Conservation (phyloP, 1,140 invertebrate genomes). For the Apocrypta bakeri region DNA sequence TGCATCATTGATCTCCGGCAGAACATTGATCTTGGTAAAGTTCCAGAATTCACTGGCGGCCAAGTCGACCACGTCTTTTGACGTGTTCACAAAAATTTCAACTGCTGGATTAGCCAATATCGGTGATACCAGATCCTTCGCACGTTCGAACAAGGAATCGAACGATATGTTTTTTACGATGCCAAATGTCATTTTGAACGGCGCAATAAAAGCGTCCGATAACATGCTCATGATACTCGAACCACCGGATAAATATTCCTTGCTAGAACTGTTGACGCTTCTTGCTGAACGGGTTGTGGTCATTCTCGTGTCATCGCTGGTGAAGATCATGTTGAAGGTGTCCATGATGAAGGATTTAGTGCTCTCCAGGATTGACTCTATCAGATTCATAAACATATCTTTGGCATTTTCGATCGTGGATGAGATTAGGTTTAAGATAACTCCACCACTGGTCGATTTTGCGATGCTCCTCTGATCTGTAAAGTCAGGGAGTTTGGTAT, state of each 20-base stretch:
- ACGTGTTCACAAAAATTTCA: background rate
- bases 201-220: background rate
- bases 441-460: no score
- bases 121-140: background rate
- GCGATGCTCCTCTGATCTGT: background rate
- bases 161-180: background rate
- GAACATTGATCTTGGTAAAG: conserved; percentile 8
- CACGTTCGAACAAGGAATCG: background rate
- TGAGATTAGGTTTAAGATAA: no score
- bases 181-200: conserved; percentile 23
- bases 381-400: background rate
- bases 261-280: background rate
- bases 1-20: background rate
- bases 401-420: no score
- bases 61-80: background rate
- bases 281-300: background rate
- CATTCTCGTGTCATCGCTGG: background rate
- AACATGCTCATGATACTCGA: conserved; percentile 6
- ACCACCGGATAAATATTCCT: background rate
- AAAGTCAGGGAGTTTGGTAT: background rate
- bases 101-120: background rate
- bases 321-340: background rate
- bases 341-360: background rate
- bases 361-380: background rate
- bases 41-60: background rate